Base-by-base conservation (phyloP, 2,888 invertebrate species). In the Tenthredo distinguenda region DNA sequence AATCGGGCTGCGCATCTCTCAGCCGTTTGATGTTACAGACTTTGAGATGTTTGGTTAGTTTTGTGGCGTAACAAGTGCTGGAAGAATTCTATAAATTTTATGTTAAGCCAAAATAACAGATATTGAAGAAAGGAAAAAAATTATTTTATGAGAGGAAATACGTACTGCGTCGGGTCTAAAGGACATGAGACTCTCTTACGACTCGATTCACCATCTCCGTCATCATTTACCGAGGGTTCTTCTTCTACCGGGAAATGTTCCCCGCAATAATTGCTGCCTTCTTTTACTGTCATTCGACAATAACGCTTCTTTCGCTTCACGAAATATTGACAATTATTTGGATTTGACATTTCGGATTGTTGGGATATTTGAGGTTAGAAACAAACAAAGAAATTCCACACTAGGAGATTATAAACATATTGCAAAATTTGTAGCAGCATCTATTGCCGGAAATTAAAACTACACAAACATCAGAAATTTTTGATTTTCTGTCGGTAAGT, bases 241-340 rank as follows among this genome's bases (percentile, higher is more conserved):
- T 87, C 85, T 79, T 87, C 87, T 55, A 90, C 87, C 1, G 93
- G 95, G 87, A 95, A 94, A 91, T 97, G 97, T 91, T 97, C 97
- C 0, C 96, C 97, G 91, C 97, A 97, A 91, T 95, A 97, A 86
- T 95, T 93, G 31, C 95, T 95, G 0, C 96, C 96, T n/a, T 95
- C 94, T 87, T 95, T 95, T 6, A 96, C 96, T 0, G 96, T 95
- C 97, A 97, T 97, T 88, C 96, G 96, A 90, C 97, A 97, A 87
- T 95, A 95, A 2, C 97, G 95, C 90, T 96, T 96, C 89, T 97
- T 97, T 40, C 96, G 94, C 55, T 94, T 90, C 0, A 97, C 96
- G 91, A 95, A 97, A 93, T 90, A 91, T 86, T 91, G 90, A 85
- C 93, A 93, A 74, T 90, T 65, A 68, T 43, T 83, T 12, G 83